A percentile compares a stretch with the other conserved stretches of the same genome.
Evolutionary conservation across 2,797 vertebrate genomes (phyloP).

Genomic region (Cynopterus sphinx): DNA sequence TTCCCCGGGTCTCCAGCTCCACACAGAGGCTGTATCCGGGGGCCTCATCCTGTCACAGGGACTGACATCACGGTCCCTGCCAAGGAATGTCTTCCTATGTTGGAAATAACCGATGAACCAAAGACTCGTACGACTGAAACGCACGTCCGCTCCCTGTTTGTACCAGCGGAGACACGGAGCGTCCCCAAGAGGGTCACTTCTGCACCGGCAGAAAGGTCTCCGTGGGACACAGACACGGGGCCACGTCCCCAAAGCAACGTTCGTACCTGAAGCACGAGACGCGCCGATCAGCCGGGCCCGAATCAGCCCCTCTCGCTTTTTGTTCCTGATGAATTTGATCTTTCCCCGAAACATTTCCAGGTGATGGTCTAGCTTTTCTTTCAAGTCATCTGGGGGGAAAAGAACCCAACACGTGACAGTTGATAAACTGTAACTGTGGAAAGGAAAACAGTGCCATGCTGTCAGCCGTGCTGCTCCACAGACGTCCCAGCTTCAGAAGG

Average conservation of each 20-base stretch:
- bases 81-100: background rate
- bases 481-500: background rate
- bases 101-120: background rate
- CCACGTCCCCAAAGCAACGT: rapidly evolving
- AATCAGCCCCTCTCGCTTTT: slow-evolving; percentile 93
- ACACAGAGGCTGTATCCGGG: background rate
- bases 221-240: rapidly evolving
- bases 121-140: background rate
- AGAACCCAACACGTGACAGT: slow-evolving; percentile 32
- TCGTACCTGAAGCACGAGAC: slow-evolving; percentile 90
- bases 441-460: background rate
- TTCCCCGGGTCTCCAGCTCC: background rate
- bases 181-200: rapidly evolving
- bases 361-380: slow-evolving; percentile 88
- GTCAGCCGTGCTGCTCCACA: too few species aligned
- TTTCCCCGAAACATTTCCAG: slow-evolving; percentile 88
- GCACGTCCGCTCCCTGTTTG: background rate
- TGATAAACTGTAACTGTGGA: background rate
- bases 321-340: slow-evolving; percentile 92
- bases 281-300: slow-evolving; percentile 94
- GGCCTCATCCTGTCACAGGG: background rate
- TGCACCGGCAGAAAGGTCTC: rapidly evolving
- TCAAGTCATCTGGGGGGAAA: slow-evolving; percentile 90
- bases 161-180: background rate
- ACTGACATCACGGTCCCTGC: background rate